phyloP scores from a whole-genome alignment of 2,888 invertebrate species.

The Atethmia centrago region DNA sequence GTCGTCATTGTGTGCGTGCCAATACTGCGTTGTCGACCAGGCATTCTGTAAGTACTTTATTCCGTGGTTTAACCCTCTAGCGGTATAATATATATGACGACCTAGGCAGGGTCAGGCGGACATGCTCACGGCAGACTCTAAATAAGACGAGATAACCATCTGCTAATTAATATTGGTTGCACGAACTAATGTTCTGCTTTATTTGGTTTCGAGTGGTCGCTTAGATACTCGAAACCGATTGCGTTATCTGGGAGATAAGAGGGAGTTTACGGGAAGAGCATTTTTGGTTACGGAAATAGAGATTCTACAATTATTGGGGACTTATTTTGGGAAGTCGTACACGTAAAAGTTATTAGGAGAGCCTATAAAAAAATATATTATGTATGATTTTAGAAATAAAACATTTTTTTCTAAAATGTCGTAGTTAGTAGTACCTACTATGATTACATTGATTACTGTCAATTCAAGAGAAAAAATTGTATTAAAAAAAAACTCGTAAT shows the following conservation, averaged over 20 bases:
- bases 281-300: conserved; percentile 8
- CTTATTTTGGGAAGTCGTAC: not conserved
- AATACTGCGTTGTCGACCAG: not conserved
- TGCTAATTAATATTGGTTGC: conserved; percentile 76
- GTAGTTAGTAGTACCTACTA: too few species aligned
- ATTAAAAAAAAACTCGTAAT: too few species aligned
- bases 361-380: not conserved
- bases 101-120: conserved; percentile 61
- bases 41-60: conserved; percentile 27
- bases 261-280: conserved; percentile 30
- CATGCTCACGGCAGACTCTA: conserved; percentile 66
- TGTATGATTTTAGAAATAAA: too few species aligned
- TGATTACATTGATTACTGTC: too few species aligned
- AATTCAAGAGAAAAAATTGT: too few species aligned
- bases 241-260: conserved; percentile 52
- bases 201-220: conserved; percentile 62
- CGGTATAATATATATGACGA: conserved; percentile 59
- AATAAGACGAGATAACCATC: conserved; percentile 72
- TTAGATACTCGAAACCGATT: conserved; percentile 38
- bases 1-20: conserved; percentile 9
- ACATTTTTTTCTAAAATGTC: too few species aligned
- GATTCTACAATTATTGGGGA: not conserved
- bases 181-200: conserved; percentile 67
- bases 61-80: conserved; percentile 40
- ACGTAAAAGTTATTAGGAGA: not conserved